Evolutionary conservation across 2,797 vertebrate genomes (phyloP).

Genomic region (Thamnophis elegans): DNA sequence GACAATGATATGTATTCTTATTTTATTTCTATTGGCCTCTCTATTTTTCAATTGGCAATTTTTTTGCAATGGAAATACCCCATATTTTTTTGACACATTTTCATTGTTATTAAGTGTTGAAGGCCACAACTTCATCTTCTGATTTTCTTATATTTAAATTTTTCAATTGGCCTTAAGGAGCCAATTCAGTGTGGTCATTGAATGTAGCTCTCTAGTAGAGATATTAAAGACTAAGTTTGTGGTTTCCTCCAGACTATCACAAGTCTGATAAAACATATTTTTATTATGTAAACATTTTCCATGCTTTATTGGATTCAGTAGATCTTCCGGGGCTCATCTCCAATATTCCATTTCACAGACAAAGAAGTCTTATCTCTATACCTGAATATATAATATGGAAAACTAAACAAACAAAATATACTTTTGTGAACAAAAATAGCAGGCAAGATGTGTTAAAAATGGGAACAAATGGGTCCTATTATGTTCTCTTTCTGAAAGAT

Average conservation of each 20-base stretch:
- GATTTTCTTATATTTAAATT: slow-evolving; percentile 23
- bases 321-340: slow-evolving; percentile 14
- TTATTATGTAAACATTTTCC: background rate
- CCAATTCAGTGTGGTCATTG: slow-evolving; percentile 2
- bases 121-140: slow-evolving; percentile 5
- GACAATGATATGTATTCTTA: background rate
- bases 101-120: background rate
- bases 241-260: background rate
- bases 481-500: background rate
- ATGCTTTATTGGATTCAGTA: background rate
- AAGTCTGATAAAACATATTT: background rate
- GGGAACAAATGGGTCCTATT: background rate
- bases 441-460: background rate
- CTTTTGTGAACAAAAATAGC: background rate
- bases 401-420: background rate
- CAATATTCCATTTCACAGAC: background rate
- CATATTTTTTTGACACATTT: background rate
- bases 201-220: slow-evolving; percentile 23
- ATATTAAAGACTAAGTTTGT: slow-evolving; percentile 15
- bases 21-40: background rate
- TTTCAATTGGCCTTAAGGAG: slow-evolving; percentile 2
- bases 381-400: slow-evolving; percentile 17
- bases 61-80: background rate
- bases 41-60: slow-evolving; percentile 38
- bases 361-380: slow-evolving; percentile 22